These are phyloP conservation scores for Oceanodroma tethys DNA, from an alignment of 2,113 vertebrate genomes.

Conservation along the genomic window DNA sequence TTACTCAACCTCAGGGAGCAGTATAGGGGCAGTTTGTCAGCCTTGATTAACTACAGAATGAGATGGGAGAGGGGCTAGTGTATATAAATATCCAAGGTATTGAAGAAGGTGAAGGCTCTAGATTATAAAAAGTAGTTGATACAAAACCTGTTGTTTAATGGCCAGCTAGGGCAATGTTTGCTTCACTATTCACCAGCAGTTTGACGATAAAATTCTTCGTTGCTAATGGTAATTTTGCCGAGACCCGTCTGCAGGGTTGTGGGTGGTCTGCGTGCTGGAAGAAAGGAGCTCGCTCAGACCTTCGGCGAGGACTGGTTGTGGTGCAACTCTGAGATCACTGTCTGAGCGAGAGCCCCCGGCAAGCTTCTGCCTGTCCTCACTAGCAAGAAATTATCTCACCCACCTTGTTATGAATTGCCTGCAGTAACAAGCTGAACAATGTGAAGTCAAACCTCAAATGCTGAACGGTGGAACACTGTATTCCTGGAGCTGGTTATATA, in stretches of 20 bases:
- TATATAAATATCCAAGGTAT: background rate
- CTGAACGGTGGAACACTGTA: background rate
- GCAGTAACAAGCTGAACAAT: conserved; percentile 36
- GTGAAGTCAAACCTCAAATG: background rate
- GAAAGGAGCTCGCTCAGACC: background rate
- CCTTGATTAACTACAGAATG: background rate
- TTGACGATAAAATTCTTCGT: background rate
- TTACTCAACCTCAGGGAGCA: background rate
- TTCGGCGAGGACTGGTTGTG: background rate
- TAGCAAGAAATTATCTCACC: background rate
- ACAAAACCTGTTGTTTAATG: background rate
- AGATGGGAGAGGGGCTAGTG: background rate
- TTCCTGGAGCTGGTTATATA: background rate
- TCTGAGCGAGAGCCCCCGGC: conserved; percentile 20
- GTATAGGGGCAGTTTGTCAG: background rate
- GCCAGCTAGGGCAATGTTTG: background rate
- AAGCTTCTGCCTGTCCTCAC: conserved; percentile 37
- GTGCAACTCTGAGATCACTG: conserved; percentile 29
- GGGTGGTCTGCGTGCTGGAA: background rate
- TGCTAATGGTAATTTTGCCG: background rate
- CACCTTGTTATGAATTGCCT: background rate
- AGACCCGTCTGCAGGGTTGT: background rate
- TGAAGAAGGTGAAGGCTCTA: background rate
- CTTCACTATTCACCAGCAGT: background rate
- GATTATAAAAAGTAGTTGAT: background rate